These are phyloP conservation scores for Eristalinus sepulchralis DNA, from an alignment of 2,888 invertebrate genomes.

Conservation along the genomic window DNA sequence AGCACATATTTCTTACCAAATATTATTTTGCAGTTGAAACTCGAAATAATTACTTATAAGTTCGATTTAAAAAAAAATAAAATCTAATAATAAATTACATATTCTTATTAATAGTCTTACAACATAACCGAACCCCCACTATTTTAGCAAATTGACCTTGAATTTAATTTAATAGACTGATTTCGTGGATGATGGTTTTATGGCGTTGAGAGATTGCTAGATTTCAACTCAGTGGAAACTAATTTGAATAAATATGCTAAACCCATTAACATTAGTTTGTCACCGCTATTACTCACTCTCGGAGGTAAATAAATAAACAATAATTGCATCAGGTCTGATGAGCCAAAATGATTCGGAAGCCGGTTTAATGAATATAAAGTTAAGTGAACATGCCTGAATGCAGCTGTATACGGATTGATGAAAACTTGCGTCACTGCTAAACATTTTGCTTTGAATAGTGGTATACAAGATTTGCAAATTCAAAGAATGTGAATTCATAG, in stretches of 20 bases:
- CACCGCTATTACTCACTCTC: slow-evolving; percentile 20
- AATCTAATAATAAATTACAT: too few relatives aligned
- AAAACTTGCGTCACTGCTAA: slow-evolving; percentile 25
- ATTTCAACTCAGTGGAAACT: background rate
- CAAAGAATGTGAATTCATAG: too few relatives aligned
- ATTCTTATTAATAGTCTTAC: too few relatives aligned
- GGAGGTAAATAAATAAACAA: slow-evolving; percentile 12
- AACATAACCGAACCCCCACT: too few relatives aligned
- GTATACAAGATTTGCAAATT: background rate
- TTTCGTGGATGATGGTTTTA: background rate
- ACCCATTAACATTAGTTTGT: slow-evolving; percentile 18
- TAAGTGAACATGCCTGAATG: background rate
- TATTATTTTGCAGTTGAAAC: too few relatives aligned
- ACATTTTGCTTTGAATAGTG: background rate
- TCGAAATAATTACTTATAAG: too few relatives aligned
- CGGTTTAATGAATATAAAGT: slow-evolving; percentile 13
- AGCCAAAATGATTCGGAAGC: slow-evolving; percentile 22
- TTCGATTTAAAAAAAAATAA: too few relatives aligned
- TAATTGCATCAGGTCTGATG: slow-evolving; percentile 26
- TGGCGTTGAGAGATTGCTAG: background rate
- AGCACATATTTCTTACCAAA: too few relatives aligned
- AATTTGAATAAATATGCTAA: slow-evolving; percentile 23
- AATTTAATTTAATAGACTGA: too few relatives aligned
- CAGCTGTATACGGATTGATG: background rate
- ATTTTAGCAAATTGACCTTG: too few relatives aligned